These are phyloP conservation scores for Branchellion lobata DNA, from an alignment of 2,888 invertebrate species.

Conservation along the genomic window DNA sequence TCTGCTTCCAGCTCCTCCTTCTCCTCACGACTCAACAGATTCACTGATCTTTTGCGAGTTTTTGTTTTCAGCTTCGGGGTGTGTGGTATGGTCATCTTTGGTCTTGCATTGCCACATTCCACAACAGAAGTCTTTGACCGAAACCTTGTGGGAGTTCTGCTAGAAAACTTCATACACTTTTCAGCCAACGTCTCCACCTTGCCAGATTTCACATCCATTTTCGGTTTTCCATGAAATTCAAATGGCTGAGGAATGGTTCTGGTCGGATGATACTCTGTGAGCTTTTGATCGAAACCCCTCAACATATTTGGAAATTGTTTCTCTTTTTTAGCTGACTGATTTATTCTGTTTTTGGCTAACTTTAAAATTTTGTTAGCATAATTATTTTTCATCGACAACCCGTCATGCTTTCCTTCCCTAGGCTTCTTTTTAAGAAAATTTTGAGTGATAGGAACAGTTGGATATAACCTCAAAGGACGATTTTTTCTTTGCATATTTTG, in stretches of 20 bases:
- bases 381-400: background rate
- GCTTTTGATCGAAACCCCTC: too few species aligned
- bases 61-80: conserved; percentile 12
- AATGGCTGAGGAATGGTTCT: conserved; percentile 26
- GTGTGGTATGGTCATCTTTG: background rate
- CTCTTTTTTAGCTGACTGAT: background rate
- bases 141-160: conserved; percentile 28
- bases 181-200: conserved; percentile 37
- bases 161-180: conserved; percentile 21
- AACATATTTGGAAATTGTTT: background rate
- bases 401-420: background rate
- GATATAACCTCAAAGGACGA: background rate
- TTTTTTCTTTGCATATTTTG: background rate
- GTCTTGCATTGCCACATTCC: background rate
- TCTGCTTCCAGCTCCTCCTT: conserved; percentile 5
- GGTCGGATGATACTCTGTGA: background rate
- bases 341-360: background rate
- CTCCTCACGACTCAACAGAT: background rate
- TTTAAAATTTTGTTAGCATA: background rate
- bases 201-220: background rate
- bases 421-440: background rate
- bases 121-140: background rate
- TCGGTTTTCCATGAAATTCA: conserved; percentile 34
- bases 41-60: background rate
- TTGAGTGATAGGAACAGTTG: background rate